Conservation (phyloP, 2,888 invertebrate species). For the Andrena fulva region DNA sequence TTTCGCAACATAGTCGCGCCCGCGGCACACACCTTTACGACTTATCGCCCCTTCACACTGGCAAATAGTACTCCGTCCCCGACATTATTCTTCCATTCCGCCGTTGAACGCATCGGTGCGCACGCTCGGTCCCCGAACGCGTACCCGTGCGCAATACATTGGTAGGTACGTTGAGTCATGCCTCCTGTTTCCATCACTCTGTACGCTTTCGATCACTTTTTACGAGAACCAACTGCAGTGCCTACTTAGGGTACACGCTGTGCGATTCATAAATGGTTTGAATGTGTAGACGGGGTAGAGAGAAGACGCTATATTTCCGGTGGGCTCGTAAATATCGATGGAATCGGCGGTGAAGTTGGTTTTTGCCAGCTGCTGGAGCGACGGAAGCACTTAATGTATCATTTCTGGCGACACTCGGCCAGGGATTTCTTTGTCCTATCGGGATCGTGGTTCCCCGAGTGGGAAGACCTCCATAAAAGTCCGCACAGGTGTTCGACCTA, state of each 20-base stretch:
- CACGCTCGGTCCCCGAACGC: constrained; percentile 24
- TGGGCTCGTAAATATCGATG: constrained; percentile 12
- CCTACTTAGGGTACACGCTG: not conserved
- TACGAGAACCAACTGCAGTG: not conserved
- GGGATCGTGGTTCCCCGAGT: constrained; percentile 28
- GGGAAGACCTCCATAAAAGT: constrained; percentile 72
- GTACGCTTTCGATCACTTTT: not conserved
- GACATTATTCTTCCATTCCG: constrained; percentile 60
- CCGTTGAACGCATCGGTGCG: constrained; percentile 55
- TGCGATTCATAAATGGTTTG: not conserved
- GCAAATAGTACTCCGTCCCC: constrained; percentile 49
- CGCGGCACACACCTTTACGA: constrained; percentile 40
- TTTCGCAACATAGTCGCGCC: constrained; percentile 46
- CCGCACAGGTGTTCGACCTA: constrained; percentile 79
- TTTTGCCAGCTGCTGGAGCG: constrained; percentile 10
- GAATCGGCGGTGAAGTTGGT: not conserved
- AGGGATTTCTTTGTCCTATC: constrained; percentile 54
- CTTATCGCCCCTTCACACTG: constrained; percentile 48
- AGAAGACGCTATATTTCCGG: not conserved
- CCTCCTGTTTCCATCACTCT: not conserved
- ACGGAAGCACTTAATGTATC: constrained; percentile 60
- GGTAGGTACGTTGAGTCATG: constrained; percentile 13
- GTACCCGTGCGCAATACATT: not conserved
- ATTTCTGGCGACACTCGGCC: constrained; percentile 64
- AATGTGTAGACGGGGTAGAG: not conserved